Base-by-base conservation (phyloP, 2,888 invertebrate species). In the Metacarcinus magister region DNA sequence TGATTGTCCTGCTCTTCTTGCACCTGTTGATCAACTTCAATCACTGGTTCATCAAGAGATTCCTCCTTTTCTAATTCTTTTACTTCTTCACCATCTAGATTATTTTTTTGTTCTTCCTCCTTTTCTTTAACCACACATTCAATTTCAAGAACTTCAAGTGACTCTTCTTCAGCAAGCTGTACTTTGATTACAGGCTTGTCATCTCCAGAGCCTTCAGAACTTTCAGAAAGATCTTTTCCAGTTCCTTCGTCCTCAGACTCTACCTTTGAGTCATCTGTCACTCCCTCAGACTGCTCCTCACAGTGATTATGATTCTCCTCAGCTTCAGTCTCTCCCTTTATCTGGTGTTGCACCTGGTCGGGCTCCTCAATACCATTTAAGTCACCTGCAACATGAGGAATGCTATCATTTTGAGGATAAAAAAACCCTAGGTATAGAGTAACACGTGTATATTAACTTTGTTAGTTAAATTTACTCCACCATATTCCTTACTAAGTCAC, bases 1-100 rank as follows among this genome's bases (percentile, higher is more conserved):
- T 87, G 75, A 43, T 93, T 44, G 23, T 93, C 93, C n/a, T 93
- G 60, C n/a, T 67, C 43, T 75, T 93, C 75, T 43, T 67, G n/a
- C 10, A 39, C 16, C 7, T 67, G 93, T 44, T 93, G 75, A 23
- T 13, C 32, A 75, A 44, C 75, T 44, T 75, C 75, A 43, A n/a
- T 46, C 46, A 10, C 48, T 48, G 44, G 44, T 91, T 91, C 39
- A 4, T 91, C 91, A n/a, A 54, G 32, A 19, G 44, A 48, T 92
- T 92, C 46, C 28, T 92, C 48, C 16, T 92, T 46, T 28, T 10
- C 91, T 92, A 46, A 46, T 2, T 92, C 46, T 92, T 92, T 23
- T n/a, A 48, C 91, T 46, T 48, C 91, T 92, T 32, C 54, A 93
- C 54, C 23, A 32, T 39, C 60, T 19, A 28, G 23, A 28, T 16